Percentiles rank a stretch among this genome's conserved stretches.
Conservation (phyloP, 2,888 invertebrate genomes). For the Mesorhabditis belari region DNA sequence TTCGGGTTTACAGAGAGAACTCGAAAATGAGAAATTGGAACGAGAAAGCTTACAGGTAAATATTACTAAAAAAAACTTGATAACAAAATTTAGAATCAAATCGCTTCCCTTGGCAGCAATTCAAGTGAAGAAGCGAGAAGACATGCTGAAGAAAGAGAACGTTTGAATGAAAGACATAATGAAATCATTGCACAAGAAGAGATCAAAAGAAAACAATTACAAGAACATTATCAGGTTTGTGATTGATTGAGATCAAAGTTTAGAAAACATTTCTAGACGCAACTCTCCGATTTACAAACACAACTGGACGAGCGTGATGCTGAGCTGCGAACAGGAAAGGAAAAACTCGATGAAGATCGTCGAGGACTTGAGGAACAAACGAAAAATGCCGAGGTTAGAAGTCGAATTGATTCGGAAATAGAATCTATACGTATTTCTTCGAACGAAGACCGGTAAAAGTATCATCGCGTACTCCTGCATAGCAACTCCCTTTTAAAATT, state of each 20-base stretch:
- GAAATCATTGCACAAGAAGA: constrained; percentile 36
- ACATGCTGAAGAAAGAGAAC: constrained; percentile 25
- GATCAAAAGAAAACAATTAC: constrained; percentile 21
- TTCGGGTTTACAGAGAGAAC: constrained; percentile 18
- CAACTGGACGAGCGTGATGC: constrained; percentile 37
- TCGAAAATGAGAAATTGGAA: constrained; percentile 16
- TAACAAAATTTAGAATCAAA: constrained; percentile 16
- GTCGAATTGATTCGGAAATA: too few species aligned
- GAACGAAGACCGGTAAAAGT: too few species aligned
- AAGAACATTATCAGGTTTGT: constrained; percentile 32
- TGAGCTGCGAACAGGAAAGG: constrained; percentile 27
- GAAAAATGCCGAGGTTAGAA: constrained; percentile 16
- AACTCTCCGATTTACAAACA: constrained; percentile 33
- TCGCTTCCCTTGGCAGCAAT: constrained; percentile 4
- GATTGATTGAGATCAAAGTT: background rate
- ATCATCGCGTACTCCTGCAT: too few species aligned
- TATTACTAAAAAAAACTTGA: constrained; percentile 35
- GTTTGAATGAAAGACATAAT: constrained; percentile 23
- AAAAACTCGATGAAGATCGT: constrained; percentile 37
- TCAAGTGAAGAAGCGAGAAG: constrained; percentile 20
- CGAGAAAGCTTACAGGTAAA: constrained; percentile 16
- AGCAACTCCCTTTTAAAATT: too few species aligned
- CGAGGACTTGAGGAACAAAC: constrained; percentile 29
- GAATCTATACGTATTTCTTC: too few species aligned
- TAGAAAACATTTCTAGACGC: constrained; percentile 13